Evolutionary conservation across 1,140 invertebrate genomes (phyloP).

Genomic region (Chionoecetes opilio): DNA sequence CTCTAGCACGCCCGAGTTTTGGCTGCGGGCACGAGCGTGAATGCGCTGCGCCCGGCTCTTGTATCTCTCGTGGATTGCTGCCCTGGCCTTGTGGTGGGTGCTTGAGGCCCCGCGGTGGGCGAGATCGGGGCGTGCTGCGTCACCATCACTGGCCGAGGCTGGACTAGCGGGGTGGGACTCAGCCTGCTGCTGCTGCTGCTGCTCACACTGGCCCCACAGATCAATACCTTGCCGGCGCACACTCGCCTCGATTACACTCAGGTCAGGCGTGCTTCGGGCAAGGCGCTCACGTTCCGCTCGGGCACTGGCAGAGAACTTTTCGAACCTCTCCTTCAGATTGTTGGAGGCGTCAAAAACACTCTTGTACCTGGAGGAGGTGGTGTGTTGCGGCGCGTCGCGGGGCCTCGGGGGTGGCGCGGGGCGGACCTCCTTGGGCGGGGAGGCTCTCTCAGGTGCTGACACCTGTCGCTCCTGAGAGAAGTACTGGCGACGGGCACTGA

Average conservation of each 20-base stretch:
- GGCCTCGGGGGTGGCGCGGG: background rate
- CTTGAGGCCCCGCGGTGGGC: conserved; percentile 64
- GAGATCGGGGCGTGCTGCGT: conserved; percentile 81
- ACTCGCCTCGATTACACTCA: conserved; percentile 80
- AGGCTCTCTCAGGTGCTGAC: conserved; percentile 66
- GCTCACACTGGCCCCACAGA: conserved; percentile 69
- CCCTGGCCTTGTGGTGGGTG: conserved; percentile 60
- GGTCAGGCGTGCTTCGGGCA: conserved; percentile 81
- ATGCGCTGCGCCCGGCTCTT: conserved; percentile 61
- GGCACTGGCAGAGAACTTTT: conserved; percentile 79
- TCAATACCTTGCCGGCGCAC: conserved; percentile 78
- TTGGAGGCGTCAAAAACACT: conserved; percentile 60
- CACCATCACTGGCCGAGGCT: conserved; percentile 82
- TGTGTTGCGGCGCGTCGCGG: background rate
- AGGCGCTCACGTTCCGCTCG: conserved; percentile 81
- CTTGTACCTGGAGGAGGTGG: conserved; percentile 23
- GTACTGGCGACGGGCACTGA: conserved; percentile 69
- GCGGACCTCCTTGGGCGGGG: conserved; percentile 56
- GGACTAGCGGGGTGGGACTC: conserved; percentile 58
- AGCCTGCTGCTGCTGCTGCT: conserved; percentile 63
- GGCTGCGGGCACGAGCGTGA: conserved; percentile 67
- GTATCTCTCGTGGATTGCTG: conserved; percentile 70
- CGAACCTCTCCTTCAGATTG: conserved; percentile 80
- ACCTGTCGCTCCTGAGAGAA: conserved; percentile 76
- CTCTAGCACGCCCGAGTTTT: conserved; percentile 89